Evolutionary conservation across 2,888 invertebrate genomes (phyloP).

Genomic region (Cerastis leucographa): DNA sequence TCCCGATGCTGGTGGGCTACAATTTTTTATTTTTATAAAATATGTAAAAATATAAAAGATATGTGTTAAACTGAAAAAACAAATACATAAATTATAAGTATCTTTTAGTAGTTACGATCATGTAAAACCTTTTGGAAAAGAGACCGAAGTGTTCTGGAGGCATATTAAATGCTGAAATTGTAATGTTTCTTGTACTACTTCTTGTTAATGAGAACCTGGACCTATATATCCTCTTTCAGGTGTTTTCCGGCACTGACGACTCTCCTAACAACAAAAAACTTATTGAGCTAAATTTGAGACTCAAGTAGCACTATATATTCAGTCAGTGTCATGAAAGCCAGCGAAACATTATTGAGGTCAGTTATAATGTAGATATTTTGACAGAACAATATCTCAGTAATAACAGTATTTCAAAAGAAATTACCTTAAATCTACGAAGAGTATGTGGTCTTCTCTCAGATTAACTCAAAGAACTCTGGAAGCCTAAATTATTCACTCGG

Average conservation of each 20-base stretch:
- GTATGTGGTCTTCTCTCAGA: slow-evolving; percentile 14
- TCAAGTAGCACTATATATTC: neutral
- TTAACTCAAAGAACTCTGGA: slow-evolving; percentile 34
- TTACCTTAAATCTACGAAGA: neutral
- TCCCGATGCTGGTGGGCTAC: no score
- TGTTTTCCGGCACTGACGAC: no score
- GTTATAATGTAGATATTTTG: neutral
- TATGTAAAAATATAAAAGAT: no score
- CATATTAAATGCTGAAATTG: neutral
- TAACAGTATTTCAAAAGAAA: neutral
- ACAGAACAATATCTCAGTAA: neutral
- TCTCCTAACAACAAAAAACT: no score
- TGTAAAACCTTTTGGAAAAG: neutral
- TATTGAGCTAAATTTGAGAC: neutral
- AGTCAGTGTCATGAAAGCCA: neutral
- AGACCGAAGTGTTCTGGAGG: neutral
- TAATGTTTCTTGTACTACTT: neutral
- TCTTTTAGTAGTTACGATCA: neutral
- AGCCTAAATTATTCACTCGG: slow-evolving; percentile 57
- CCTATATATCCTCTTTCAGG: no score
- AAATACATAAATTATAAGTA: neutral
- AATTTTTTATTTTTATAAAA: no score
- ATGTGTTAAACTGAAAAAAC: no score
- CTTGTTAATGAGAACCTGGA: no score
- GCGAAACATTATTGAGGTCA: neutral